Percentiles rank a stretch among this genome's conserved stretches.
Conservation (phyloP, 35 echinoderm and acorn worm species). For the Ophiothrix spiculata region DNA sequence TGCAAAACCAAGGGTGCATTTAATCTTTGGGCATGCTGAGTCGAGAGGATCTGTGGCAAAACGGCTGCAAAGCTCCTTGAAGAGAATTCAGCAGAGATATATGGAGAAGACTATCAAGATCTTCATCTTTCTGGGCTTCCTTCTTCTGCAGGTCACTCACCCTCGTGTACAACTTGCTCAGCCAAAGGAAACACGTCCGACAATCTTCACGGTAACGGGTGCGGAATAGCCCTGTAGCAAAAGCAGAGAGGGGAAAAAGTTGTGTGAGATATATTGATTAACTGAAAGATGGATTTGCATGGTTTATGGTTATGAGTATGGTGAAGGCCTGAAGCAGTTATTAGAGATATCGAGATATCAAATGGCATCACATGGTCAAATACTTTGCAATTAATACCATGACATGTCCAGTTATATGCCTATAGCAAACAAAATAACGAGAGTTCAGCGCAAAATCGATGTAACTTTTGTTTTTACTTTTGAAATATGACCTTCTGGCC, state of each 20-base stretch:
- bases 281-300: not conserved
- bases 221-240: conserved; percentile 67
- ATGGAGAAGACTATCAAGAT: conserved; percentile 80
- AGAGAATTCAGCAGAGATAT: conserved; percentile 73
- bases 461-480: no score
- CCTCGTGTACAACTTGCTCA: conserved; percentile 72
- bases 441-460: no score
- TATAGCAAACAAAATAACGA: no score
- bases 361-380: no score
- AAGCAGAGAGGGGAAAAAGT: not conserved
- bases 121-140: conserved; percentile 39
- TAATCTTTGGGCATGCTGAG: not conserved
- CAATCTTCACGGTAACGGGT: conserved; percentile 85
- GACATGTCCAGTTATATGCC: no score
- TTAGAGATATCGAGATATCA: no score
- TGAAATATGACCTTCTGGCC: no score
- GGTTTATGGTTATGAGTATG: no score
- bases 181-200: conserved; percentile 72
- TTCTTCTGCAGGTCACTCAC: conserved; percentile 71
- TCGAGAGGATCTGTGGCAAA: conserved; percentile 41
- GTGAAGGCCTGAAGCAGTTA: no score
- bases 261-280: not conserved
- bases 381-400: no score
- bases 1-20: not conserved
- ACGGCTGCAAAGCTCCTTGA: conserved; percentile 66